Conservation (phyloP, 2,113 vertebrate genomes). For the Xiphophorus couchianus region DNA sequence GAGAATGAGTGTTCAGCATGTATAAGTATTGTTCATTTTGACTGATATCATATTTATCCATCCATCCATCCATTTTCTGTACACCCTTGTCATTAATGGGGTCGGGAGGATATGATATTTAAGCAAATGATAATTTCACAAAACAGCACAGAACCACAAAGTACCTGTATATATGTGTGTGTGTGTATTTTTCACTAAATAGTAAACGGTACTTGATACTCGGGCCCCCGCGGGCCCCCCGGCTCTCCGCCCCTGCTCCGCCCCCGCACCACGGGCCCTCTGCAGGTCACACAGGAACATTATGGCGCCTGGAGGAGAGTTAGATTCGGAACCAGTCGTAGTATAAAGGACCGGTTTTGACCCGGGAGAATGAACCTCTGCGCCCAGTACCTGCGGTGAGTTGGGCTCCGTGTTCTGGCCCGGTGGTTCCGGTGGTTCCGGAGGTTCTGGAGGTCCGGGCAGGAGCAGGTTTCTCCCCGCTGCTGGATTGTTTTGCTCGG, state of each 20-base stretch:
- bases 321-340: conserved; percentile 69
- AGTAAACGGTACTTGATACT: background rate
- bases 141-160: no score
- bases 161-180: no score
- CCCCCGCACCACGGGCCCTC: background rate
- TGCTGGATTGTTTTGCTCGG: conserved; percentile 33
- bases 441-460: no score
- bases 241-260: background rate
- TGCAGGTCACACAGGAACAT: conserved; percentile 74
- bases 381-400: conserved; percentile 78
- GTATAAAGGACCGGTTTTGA: conserved; percentile 63
- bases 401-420: background rate
- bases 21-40: no score
- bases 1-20: no score
- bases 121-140: no score
- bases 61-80: no score
- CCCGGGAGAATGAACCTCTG: conserved; percentile 82
- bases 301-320: conserved; percentile 77
- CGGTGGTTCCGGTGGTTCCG: background rate
- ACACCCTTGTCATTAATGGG: no score
- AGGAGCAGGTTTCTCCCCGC: fast-evolving
- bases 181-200: no score
- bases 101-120: no score
- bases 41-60: no score
- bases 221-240: no score